Percentiles rank a stretch among this genome's conserved stretches.
These are phyloP conservation scores for Propithecus coquereli DNA, from an alignment of 2,113 vertebrate genomes.

Conservation along the genomic window DNA sequence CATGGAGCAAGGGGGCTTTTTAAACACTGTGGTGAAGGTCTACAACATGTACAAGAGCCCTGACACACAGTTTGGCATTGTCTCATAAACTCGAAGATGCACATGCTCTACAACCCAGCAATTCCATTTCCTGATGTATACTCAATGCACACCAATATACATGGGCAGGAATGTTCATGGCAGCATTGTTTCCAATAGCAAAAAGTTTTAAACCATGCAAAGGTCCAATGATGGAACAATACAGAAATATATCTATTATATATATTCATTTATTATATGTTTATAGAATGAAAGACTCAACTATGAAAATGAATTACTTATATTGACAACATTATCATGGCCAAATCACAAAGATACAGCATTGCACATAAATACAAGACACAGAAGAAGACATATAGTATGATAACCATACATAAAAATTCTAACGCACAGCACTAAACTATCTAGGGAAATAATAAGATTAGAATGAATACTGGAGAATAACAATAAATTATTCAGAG, in stretches of 20 bases:
- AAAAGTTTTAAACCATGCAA: neutral
- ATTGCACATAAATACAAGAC: neutral
- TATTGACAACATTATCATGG: neutral
- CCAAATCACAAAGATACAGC: neutral
- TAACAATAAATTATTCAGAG: neutral
- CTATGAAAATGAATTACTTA: neutral
- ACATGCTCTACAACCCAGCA: neutral
- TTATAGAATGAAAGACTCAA: neutral
- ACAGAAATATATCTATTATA: neutral
- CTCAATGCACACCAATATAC: rapidly evolving
- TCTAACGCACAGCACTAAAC: neutral
- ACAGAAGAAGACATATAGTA: neutral
- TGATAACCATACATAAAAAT: neutral
- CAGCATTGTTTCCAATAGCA: neutral
- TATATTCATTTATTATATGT: neutral
- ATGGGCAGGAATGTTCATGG: neutral
- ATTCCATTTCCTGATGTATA: neutral
- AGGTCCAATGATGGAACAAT: neutral
- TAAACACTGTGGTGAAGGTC: neutral
- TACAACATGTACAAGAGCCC: neutral
- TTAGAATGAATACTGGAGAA: neutral
- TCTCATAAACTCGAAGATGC: neutral
- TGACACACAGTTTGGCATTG: neutral
- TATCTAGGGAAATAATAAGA: neutral
- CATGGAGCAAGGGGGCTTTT: neutral